Evolutionary conservation across 1,140 invertebrate genomes (phyloP), one percentile per base, ranked within the genome.

Genomic region (Procambarus clarkii): DNA sequence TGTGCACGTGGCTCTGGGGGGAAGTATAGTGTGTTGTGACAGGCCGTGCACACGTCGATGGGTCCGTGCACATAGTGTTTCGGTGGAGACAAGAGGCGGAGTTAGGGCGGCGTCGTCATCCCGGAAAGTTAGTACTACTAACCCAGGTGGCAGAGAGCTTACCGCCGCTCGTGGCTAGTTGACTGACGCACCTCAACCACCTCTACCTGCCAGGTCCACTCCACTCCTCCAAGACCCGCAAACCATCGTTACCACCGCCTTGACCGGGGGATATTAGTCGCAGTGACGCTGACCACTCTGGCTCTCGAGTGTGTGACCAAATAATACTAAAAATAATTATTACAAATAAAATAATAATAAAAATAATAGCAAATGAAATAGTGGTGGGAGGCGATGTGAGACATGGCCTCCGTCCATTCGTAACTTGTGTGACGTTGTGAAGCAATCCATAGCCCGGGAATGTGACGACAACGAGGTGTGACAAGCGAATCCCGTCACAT

Each of bases 1-100:
- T 85, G 89, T 85, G 82, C 89, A 91, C 89, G 89, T 91, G 89
- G 82, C 54, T 85, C 64, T 60, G 54, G 79, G 79, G 79, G 64
- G 74, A 89, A 89, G 79, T 83, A 83, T 46, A 83, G 58, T 69
- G 74, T 84, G 74, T 84, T 58, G 80, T 85, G 82, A 77, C 82
- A 69, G 58, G 89, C 74, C 82, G 82, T 91, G 89, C 89, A 69
- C 82, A 78, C 81, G 71, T 77, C 82, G 48, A 83, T 45, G 54
- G 82, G 44, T 85, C 76, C 76, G 50, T 84, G 76, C 74, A 88
- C 79, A 48, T 44, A 77, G 86, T 88, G 86, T 88, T n/a, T 82
- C 81, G 24, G n/a, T 74, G 69, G 69, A 74, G 69, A 74, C 69
- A 74, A 74, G 69, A 69, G 81, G 81, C 81, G 13, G 58, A 69